Evolutionary conservation across 2,888 invertebrate genomes (phyloP), one percentile per base, ranked within the genome.

Genomic region (Sericinus montela): DNA sequence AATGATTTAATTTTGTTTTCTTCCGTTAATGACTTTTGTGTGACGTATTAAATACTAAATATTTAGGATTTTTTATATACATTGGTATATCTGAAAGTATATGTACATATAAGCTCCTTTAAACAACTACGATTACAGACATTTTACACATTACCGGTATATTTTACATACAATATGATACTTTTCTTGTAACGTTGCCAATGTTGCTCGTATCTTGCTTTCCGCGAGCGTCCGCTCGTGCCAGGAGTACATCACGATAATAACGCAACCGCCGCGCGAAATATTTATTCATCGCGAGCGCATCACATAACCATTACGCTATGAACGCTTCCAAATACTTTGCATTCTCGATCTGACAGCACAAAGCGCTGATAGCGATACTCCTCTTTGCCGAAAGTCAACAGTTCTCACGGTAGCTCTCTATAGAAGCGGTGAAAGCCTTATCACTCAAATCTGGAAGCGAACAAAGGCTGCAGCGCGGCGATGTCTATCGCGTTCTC

Each of bases 381-480:
- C 74, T 75, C 69, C 72, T 77, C 72, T 76, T 77, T 72, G 65
- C 72, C 69, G 71, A 77, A 78, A 74, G 74, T 77, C 69, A 72
- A 66, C 59, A 61, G 67, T 80, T 85, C 86, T 82, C 84, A 86
- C 86, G 83, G 86, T 81, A 81, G 86, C 85, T 75, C 70, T 72
- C 62, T 56, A 32, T 73, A 54, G 57, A 75, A 75, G 67, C 74
- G 68, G 82, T 78, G 80, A 85, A 81, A 85, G 83, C 79, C 74
- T 84, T 86, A 86, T 87, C 87, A 80, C 68, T 69, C 69, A 72
- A 80, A 86, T 84, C 83, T 75, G 73, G 75, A 72, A 76, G 76
- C 73, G 72, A 80, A 87, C 86, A 85, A 87, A 81, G 81, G 69
- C 78, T 77, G 77, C 82, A 85, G 81, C 81, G 75, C 80, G 83